These are phyloP conservation scores for Tamandua tetradactyla DNA, from an alignment of 2,797 vertebrate species.

Conservation along the genomic window DNA sequence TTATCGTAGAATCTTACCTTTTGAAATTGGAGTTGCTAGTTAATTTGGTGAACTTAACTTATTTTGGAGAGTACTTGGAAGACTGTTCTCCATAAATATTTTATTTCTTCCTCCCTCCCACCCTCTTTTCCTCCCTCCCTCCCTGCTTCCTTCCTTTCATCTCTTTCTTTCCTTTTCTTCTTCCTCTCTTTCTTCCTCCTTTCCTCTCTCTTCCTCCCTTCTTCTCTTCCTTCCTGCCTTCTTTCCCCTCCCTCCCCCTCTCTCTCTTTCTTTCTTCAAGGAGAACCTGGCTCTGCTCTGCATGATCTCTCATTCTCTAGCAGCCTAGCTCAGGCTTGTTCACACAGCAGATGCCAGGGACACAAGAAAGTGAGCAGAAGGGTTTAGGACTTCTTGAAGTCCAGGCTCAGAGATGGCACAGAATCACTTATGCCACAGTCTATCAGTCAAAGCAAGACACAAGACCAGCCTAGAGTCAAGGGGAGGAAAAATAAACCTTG, in stretches of 20 bases:
- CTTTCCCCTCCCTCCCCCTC: background rate
- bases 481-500: background rate
- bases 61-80: background rate
- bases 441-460: background rate
- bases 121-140: too few relatives aligned
- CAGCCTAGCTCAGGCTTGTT: background rate
- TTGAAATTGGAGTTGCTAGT: background rate
- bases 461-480: background rate
- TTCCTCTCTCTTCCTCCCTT: accelerated
- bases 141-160: background rate
- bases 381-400: background rate
- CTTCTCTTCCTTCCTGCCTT: background rate
- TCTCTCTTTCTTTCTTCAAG: background rate
- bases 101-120: background rate
- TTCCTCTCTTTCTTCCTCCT: accelerated
- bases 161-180: background rate
- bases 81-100: background rate
- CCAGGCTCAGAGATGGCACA: background rate
- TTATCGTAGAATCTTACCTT: background rate
- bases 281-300: background rate
- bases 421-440: background rate
- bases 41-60: background rate
- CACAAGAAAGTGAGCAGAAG: background rate
- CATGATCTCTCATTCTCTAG: background rate
- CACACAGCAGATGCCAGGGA: background rate